These are phyloP conservation scores for Triplophysa dalaica DNA, from an alignment of 2,113 vertebrate genomes.

Conservation along the genomic window DNA sequence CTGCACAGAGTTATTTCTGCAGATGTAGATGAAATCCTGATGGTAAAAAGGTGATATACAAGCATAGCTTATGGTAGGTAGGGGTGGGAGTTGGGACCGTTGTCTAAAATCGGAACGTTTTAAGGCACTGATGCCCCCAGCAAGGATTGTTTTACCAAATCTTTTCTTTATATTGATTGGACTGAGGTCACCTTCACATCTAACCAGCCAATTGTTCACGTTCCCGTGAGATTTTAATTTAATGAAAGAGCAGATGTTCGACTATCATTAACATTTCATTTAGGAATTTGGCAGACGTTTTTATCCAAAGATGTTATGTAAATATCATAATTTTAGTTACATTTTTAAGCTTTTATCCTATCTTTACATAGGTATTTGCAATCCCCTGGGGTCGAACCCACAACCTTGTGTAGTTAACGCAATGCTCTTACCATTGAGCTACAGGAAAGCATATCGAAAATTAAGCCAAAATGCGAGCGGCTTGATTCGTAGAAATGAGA, in stretches of 20 bases:
- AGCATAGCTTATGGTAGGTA: background rate
- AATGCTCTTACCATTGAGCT: no score
- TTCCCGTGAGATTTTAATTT: background rate
- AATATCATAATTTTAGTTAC: no score
- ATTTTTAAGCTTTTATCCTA: no score
- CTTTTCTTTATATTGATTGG: conserved; percentile 4
- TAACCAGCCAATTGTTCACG: background rate
- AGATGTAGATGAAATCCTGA: conserved; percentile 20
- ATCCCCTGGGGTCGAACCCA: no score
- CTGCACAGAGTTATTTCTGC: background rate
- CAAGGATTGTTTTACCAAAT: background rate
- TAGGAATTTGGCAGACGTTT: no score
- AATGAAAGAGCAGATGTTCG: conserved; percentile 27
- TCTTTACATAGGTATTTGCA: no score
- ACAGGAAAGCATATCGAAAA: no score
- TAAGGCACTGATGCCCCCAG: background rate
- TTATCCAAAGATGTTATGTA: no score
- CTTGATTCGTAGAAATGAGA: conserved; percentile 16
- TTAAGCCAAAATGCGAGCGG: conserved; percentile 3
- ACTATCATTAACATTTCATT: no score
- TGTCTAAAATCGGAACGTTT: conserved; percentile 4
- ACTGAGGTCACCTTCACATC: background rate
- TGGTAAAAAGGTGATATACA: background rate
- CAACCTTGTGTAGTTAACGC: no score
- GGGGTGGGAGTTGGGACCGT: background rate